These are phyloP conservation scores for Echinarachnius parma DNA, from an alignment of 53 echinoderm and acorn worm species.

Conservation along the genomic window DNA sequence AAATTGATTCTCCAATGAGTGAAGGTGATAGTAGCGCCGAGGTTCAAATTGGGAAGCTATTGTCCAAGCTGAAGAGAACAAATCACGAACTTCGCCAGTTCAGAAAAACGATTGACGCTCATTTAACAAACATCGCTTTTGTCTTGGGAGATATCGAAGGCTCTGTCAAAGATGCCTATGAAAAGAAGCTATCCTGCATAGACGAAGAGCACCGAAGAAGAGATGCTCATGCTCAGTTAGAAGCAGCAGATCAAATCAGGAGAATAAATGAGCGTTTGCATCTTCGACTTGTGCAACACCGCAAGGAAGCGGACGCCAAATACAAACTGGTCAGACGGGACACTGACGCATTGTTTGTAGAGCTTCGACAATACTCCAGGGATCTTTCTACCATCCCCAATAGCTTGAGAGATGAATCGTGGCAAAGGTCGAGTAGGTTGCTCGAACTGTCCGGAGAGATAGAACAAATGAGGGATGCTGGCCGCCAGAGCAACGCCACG, in stretches of 20 bases:
- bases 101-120: not conserved
- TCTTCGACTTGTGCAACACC: not conserved
- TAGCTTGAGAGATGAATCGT: not conserved
- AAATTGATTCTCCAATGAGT: no score
- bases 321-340: not conserved
- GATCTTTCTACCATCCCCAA: conserved; percentile 14
- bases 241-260: not conserved
- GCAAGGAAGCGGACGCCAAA: not conserved
- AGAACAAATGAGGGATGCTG: not conserved
- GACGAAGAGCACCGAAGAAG: not conserved
- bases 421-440: not conserved
- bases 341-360: not conserved
- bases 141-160: conserved; percentile 2
- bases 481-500: no score
- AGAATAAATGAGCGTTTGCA: not conserved
- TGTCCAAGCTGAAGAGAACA: conserved; percentile 2
- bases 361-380: conserved; percentile 1
- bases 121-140: conserved; percentile 1
- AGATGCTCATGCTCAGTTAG: not conserved
- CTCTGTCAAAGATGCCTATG: conserved; percentile 5
- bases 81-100: conserved; percentile 1
- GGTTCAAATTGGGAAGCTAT: not conserved
- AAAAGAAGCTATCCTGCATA: no score
- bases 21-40: no score
- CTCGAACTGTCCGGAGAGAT: not conserved